Evolutionary conservation across 2,113 vertebrate genomes (phyloP).

Genomic region (Acrocephalus kingi): DNA sequence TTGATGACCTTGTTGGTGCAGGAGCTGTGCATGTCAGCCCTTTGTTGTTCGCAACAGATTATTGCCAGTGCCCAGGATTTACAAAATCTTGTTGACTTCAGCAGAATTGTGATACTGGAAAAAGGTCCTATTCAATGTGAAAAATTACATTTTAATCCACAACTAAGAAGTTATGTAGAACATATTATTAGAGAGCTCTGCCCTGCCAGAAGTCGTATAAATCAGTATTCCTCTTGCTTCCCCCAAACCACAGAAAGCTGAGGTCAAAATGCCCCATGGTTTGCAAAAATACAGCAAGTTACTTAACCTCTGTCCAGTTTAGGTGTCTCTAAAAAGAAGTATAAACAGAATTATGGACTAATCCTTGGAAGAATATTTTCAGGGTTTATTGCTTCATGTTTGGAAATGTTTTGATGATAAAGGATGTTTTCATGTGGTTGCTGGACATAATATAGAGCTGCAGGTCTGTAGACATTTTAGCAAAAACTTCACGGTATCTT

Average conservation of each 20-base stretch:
- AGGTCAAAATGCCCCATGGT: not conserved
- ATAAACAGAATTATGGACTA: not conserved
- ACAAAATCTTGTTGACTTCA: not conserved
- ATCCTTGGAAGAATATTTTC: not conserved
- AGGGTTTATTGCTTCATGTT: not conserved
- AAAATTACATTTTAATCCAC: slow-evolving; percentile 2
- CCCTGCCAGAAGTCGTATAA: not conserved
- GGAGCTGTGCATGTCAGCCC: not conserved
- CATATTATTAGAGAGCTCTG: not conserved
- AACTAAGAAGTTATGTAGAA: not conserved
- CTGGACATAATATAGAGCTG: not conserved
- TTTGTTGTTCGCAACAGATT: not conserved
- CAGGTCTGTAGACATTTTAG: not conserved
- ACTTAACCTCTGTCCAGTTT: not conserved
- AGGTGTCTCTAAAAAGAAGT: not conserved
- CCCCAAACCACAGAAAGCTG: not conserved
- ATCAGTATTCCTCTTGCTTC: not conserved
- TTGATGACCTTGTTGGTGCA: not conserved
- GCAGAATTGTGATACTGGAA: not conserved
- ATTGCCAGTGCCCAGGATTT: not conserved
- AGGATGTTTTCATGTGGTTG: not conserved
- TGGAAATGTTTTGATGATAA: not conserved
- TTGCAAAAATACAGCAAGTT: not conserved
- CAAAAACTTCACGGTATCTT: not conserved
- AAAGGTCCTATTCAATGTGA: not conserved